These are phyloP conservation scores for Anguilla anguilla DNA, from an alignment of 2,797 vertebrate species.

Conservation along the genomic window DNA sequence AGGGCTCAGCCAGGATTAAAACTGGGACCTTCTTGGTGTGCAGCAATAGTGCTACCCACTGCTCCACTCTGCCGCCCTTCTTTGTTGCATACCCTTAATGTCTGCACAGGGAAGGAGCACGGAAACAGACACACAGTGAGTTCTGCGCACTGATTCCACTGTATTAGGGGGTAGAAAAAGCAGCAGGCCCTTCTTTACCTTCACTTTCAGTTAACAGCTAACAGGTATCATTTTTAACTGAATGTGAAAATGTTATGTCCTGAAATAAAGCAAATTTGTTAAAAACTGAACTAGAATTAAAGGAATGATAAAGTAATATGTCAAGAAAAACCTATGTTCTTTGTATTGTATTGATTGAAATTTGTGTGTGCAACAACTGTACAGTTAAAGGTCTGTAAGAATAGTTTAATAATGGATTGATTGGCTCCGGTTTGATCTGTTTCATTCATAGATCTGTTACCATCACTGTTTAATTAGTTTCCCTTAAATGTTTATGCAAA, in stretches of 20 bases:
- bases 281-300: background rate
- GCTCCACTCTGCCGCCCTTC: no score
- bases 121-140: background rate
- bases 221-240: no score
- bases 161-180: background rate
- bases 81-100: no score
- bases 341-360: no score
- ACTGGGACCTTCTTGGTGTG: no score
- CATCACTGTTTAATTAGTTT: background rate
- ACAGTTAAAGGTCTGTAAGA: background rate
- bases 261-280: background rate
- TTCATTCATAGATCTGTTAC: background rate
- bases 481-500: background rate
- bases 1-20: no score
- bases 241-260: no score
- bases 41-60: no score
- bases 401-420: background rate
- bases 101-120: background rate
- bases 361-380: background rate
- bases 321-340: no score
- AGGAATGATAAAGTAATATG: background rate
- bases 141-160: background rate
- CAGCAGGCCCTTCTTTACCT: background rate
- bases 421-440: background rate
- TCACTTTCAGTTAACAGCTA: no score